Base-by-base conservation (phyloP, 2,797 vertebrate species). In the Microctenopoma steveboyesi region DNA sequence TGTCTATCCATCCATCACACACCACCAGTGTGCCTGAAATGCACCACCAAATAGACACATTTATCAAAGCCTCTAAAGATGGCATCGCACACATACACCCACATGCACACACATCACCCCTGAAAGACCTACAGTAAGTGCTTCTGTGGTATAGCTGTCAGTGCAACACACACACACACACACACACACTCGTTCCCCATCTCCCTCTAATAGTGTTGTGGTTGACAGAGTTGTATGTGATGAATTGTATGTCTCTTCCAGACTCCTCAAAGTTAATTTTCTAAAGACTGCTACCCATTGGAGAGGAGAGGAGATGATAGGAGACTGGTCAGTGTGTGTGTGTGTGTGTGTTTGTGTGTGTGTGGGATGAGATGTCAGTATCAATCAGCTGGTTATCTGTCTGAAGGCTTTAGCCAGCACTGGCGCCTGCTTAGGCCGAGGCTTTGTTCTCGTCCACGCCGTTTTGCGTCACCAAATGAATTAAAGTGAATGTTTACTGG, bases 201-300 rank as follows among this genome's bases (percentile, higher is more conserved):
- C 56, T 15, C 59, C 16, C 81, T 86, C 88, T 89, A 92, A 92
- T 91, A 92, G 91, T 87, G 86, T 91, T 88, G 80, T 89, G 90
- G 86, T 89, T 92, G 91, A 92, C 90, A 85, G 91, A 91, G 81
- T 92, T 89, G 86, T 90, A 86, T 87, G 89, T 92, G 90, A 90
- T 87, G 87, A 92, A 91, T 92, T 89, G 90, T 88, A 76, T 88
- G 78, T 89, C 91, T 91, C 92, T 91, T 91, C 91, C 86, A 81
- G 83, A 91, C 88, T 93, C 94, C 93, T 94, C 92, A 94, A 91
- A 89, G 92, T 92, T 94, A 93, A 95, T 95, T 95, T 95, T 93
- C 92, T 90, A 74, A 89, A 95, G 94, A 94, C 93, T 95, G 93
- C 93, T 94, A 92, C 90, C 92, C 94, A 91, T 90, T 95, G 83